Evolutionary conservation across 1,140 invertebrate genomes (phyloP).

Genomic region (Calliopsis andreniformis): DNA sequence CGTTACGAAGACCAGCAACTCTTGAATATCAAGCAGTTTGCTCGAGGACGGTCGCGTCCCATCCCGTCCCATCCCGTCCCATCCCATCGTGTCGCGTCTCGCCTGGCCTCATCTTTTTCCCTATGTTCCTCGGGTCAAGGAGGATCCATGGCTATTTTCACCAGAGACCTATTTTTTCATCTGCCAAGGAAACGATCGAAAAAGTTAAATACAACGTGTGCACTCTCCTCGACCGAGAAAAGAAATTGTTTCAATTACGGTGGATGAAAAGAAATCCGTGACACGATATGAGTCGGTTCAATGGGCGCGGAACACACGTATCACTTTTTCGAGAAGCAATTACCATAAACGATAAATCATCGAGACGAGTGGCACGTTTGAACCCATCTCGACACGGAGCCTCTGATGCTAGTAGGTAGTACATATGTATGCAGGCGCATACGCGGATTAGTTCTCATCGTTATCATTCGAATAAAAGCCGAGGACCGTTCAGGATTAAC

Average conservation of each 20-base stretch:
- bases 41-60: not conserved
- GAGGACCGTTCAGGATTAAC: too few species aligned
- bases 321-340: constrained; percentile 16
- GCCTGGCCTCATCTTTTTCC: not conserved
- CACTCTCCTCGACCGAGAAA: not conserved
- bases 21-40: constrained; percentile 11
- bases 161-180: not conserved
- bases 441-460: too few species aligned
- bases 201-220: not conserved
- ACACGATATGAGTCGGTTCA: not conserved
- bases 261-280: not conserved
- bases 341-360: constrained; percentile 30
- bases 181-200: not conserved
- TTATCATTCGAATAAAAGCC: too few species aligned
- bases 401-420: too few species aligned
- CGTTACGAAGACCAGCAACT: constrained; percentile 7
- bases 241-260: not conserved
- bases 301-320: not conserved
- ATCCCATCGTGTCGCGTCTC: too few species aligned
- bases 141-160: constrained; percentile 31
- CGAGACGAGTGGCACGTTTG: not conserved
- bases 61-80: not conserved
- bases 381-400: not conserved
- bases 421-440: too few species aligned
- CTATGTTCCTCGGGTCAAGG: constrained; percentile 22